A percentile compares a stretch with the other conserved stretches of the same genome.
phyloP scores from a whole-genome alignment of 2,797 vertebrate species.

The Cheirogaleus major region DNA sequence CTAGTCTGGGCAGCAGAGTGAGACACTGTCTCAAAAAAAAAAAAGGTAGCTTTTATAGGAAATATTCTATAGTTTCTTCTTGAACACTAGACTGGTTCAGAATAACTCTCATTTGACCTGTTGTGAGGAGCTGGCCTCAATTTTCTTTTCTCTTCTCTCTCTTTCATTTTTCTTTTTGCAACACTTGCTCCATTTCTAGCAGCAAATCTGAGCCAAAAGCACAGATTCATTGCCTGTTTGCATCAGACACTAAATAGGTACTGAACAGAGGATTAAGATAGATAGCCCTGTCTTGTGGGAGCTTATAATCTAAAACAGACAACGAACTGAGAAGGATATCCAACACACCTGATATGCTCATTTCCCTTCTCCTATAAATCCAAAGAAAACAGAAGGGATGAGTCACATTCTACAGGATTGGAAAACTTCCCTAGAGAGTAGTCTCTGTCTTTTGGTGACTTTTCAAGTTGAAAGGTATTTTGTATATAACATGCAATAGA shows the following conservation, averaged over 20 bases:
- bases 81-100: neutral
- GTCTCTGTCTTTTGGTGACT: constrained; percentile 59
- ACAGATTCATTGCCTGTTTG: constrained; percentile 16
- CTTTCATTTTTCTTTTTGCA: constrained; percentile 28
- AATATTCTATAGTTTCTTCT: neutral
- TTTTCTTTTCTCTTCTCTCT: neutral
- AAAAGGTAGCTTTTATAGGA: neutral
- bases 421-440: neutral
- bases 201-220: constrained; percentile 23
- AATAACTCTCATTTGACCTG: neutral
- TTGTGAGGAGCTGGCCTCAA: neutral
- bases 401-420: constrained; percentile 5
- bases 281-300: constrained; percentile 54
- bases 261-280: constrained; percentile 32
- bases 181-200: constrained; percentile 11
- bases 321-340: neutral
- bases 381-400: neutral
- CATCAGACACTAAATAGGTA: constrained; percentile 4
- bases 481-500: neutral
- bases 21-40: neutral
- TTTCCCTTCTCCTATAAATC: constrained; percentile 12
- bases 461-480: constrained; percentile 55
- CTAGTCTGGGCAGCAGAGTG: neutral
- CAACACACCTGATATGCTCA: constrained; percentile 24
- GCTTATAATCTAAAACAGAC: constrained; percentile 60